Evolutionary conservation across 2,888 invertebrate species (phyloP).

Genomic region (Cheilosia vernalis): DNA sequence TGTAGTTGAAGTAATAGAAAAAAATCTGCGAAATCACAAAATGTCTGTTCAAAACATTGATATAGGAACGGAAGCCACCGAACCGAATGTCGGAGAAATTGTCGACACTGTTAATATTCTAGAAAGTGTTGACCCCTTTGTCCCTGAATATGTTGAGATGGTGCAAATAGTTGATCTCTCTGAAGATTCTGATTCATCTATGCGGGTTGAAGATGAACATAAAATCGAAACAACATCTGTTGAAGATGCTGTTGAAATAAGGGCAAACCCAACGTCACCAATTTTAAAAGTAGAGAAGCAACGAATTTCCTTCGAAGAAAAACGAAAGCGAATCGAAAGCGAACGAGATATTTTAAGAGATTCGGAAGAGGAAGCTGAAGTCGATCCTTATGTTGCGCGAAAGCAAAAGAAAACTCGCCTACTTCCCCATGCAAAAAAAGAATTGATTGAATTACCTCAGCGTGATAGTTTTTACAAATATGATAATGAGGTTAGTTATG

Average conservation of each 20-base stretch:
- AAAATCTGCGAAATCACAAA: constrained; percentile 87
- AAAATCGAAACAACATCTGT: constrained; percentile 50
- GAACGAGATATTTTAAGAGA: constrained; percentile 82
- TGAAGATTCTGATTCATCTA: constrained; percentile 84
- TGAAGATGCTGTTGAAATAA: constrained; percentile 76
- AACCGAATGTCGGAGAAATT: constrained; percentile 82
- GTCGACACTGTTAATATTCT: constrained; percentile 84
- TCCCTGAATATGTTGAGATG: constrained; percentile 85
- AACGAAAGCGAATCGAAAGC: constrained; percentile 81
- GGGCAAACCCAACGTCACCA: constrained; percentile 78
- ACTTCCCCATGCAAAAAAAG: constrained; percentile 16
- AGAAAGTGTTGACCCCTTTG: constrained; percentile 85
- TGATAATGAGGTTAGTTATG: constrained; percentile 85
- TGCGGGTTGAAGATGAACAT: constrained; percentile 76
- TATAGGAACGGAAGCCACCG: constrained; percentile 72
- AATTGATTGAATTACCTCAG: constrained; percentile 76
- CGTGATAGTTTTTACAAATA: constrained; percentile 86
- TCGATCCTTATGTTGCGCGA: constrained; percentile 17
- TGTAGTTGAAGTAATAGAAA: constrained; percentile 88
- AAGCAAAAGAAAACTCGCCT: constrained; percentile 40
- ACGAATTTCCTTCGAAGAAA: constrained; percentile 83
- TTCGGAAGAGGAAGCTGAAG: constrained; percentile 80
- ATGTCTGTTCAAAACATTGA: constrained; percentile 84
- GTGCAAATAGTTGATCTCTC: constrained; percentile 85
- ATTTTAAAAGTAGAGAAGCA: constrained; percentile 81